Percentiles rank a stretch among this genome's conserved stretches.
Evolutionary conservation across 2,797 vertebrate genomes (phyloP).

Genomic region (Pampus argenteus): DNA sequence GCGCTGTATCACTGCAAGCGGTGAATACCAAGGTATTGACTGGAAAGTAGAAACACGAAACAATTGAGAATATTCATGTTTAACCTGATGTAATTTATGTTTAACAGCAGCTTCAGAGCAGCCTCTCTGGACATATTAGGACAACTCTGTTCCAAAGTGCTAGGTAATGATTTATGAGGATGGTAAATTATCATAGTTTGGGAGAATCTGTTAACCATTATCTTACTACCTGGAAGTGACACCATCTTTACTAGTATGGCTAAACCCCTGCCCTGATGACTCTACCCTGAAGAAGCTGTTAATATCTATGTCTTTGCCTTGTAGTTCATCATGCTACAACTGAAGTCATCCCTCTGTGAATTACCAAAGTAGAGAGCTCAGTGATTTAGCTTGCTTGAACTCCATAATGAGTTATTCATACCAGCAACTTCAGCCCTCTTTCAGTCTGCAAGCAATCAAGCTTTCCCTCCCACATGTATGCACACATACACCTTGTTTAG

Average conservation of each 20-base stretch:
- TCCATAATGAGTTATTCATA: conserved; percentile 28
- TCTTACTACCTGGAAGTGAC: conserved; percentile 55
- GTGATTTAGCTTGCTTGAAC: conserved; percentile 6
- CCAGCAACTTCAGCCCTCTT: conserved; percentile 26
- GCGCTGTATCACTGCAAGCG: background rate
- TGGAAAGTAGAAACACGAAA: background rate
- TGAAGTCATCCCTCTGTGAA: background rate
- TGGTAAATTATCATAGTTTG: conserved; percentile 56
- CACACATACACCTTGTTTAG: conserved; percentile 62
- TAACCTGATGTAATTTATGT: conserved; percentile 52
- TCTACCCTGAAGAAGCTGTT: background rate
- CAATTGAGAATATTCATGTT: conserved; percentile 1
- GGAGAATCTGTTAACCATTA: conserved; percentile 76
- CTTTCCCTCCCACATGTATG: conserved; percentile 39
- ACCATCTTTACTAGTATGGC: conserved; percentile 32
- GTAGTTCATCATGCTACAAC: background rate
- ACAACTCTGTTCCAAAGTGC: conserved; percentile 49
- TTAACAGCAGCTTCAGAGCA: conserved; percentile 16
- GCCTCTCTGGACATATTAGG: conserved; percentile 29
- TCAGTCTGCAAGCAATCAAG: conserved; percentile 24
- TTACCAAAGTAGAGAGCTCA: background rate
- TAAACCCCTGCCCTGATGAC: background rate
- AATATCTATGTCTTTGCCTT: background rate
- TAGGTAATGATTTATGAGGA: conserved; percentile 73
- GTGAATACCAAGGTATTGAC: background rate